Evolutionary conservation across 2,888 invertebrate genomes (phyloP).

Genomic region (Acrobasis suavella): DNA sequence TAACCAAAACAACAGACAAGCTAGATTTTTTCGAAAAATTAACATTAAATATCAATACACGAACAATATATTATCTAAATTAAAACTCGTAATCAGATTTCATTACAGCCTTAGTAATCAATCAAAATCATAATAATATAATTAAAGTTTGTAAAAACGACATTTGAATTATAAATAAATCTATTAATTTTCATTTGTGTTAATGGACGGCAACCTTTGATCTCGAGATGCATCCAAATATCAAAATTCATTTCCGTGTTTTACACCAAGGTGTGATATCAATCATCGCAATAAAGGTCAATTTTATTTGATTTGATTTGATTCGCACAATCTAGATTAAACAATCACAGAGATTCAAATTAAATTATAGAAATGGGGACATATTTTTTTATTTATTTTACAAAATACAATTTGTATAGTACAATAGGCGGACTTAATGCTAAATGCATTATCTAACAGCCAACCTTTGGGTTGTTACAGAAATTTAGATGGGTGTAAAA

Average conservation of each 20-base stretch:
- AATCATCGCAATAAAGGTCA: conserved; percentile 17
- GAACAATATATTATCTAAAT: not conserved
- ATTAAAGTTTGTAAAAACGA: not conserved
- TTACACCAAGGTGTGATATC: not conserved
- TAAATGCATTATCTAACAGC: no score
- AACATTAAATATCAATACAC: no score
- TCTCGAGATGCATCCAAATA: not conserved
- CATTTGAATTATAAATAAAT: conserved; percentile 1
- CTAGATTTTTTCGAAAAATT: no score
- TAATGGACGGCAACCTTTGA: conserved; percentile 1
- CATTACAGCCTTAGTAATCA: not conserved
- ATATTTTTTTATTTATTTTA: no score
- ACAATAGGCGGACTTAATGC: no score
- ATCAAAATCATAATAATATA: not conserved
- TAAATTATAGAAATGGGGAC: not conserved
- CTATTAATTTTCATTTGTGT: conserved; percentile 2
- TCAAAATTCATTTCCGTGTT: conserved; percentile 15
- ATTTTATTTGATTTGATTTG: conserved; percentile 4
- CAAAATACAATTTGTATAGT: no score
- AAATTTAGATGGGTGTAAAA: no score
- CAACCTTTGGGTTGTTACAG: no score
- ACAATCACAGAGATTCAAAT: not conserved
- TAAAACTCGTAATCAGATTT: not conserved
- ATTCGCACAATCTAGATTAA: conserved; percentile 3
- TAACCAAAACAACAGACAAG: no score